Percentiles rank a stretch among this genome's conserved stretches.
Conservation (phyloP, 2,113 vertebrate genomes). For the Nothocercus julius region DNA sequence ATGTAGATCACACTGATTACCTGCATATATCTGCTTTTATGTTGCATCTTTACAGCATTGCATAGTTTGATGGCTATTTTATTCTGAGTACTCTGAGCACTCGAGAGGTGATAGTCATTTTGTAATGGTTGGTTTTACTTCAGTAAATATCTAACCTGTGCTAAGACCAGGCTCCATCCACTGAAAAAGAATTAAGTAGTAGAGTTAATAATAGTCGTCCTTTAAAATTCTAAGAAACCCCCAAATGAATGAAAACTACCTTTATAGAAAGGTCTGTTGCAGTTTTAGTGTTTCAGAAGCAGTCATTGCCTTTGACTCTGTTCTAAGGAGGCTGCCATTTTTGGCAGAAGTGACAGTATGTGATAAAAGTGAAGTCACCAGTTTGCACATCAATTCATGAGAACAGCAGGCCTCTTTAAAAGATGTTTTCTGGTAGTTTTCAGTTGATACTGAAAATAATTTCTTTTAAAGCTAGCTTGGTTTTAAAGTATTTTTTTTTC, state of each 20-base stretch:
- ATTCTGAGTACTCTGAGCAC: not conserved
- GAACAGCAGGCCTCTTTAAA: not conserved
- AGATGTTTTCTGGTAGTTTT: not conserved
- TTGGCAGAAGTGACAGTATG: not conserved
- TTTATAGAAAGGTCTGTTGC: not conserved
- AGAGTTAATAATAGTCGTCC: not conserved
- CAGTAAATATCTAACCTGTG: not conserved
- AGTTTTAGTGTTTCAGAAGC: not conserved
- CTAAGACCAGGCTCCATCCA: not conserved
- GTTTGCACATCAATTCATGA: not conserved
- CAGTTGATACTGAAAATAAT: not conserved
- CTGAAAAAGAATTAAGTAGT: not conserved
- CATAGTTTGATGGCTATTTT: not conserved
- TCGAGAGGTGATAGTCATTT: not conserved
- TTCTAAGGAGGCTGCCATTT: not conserved
- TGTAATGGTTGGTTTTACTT: not conserved
- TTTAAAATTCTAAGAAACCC: not conserved
- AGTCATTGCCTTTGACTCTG: not conserved
- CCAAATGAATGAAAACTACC: not conserved
- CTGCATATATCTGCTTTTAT: not conserved
- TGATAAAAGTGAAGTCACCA: not conserved
- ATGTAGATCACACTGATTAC: not conserved
- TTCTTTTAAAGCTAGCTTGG: not conserved
- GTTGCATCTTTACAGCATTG: not conserved
- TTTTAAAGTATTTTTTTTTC: not conserved